Percentiles rank a stretch among this genome's conserved stretches.
These are phyloP conservation scores for Cottus gobio DNA, from an alignment of 2,113 vertebrate genomes.

Conservation along the genomic window DNA sequence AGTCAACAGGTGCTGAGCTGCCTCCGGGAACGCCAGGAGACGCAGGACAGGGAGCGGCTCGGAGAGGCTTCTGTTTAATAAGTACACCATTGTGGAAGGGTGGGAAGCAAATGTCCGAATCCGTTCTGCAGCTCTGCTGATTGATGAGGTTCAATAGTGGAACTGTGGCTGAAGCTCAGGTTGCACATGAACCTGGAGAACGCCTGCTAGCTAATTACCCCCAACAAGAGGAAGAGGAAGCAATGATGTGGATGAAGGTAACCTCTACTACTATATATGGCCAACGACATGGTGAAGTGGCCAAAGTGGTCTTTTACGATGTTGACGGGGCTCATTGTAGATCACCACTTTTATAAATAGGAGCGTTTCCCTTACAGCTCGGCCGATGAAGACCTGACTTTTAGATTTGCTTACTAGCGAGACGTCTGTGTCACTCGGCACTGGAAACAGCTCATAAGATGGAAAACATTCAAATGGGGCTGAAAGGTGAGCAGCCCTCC, in stretches of 20 bases:
- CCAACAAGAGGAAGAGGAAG: too few species aligned
- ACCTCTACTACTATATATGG: neutral
- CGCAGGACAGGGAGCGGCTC: constrained; percentile 57
- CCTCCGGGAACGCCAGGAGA: constrained; percentile 42
- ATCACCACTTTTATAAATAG: constrained; percentile 52
- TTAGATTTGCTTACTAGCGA: constrained; percentile 30
- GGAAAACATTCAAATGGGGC: constrained; percentile 72
- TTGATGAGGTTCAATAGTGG: neutral
- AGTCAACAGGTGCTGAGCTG: constrained; percentile 77
- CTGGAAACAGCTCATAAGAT: constrained; percentile 65
- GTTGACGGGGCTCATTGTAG: constrained; percentile 15
- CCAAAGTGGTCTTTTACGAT: constrained; percentile 6
- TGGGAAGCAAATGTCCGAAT: constrained; percentile 44
- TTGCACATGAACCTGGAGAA: too few species aligned
- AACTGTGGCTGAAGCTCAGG: neutral
- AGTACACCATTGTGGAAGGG: constrained; percentile 47
- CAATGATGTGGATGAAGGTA: neutral
- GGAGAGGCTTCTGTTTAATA: constrained; percentile 70
- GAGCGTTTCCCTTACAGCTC: constrained; percentile 11
- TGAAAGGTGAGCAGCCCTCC: constrained; percentile 70
- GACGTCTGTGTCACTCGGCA: constrained; percentile 49
- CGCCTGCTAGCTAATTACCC: too few species aligned
- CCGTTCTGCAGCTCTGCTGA: constrained; percentile 17
- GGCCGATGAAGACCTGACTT: constrained; percentile 25
- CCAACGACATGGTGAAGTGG: too few species aligned